Conservation (phyloP, 2,113 vertebrate genomes). For the Cephalopholis sonnerati region DNA sequence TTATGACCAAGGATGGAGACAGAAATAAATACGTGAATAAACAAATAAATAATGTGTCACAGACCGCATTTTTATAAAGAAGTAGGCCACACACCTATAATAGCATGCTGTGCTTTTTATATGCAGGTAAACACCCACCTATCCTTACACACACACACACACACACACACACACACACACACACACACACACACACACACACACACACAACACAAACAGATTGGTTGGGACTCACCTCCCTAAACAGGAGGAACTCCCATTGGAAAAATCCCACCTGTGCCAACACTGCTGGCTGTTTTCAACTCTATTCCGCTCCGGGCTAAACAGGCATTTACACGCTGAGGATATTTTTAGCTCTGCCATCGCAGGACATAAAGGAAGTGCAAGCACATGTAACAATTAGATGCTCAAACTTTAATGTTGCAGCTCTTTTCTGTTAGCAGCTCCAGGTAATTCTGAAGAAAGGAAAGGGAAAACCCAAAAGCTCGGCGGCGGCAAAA, state of each 20-base stretch:
- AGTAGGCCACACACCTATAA: constrained; percentile 34
- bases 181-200: constrained; percentile 43
- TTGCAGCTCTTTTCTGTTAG: constrained; percentile 16
- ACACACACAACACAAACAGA: constrained; percentile 39
- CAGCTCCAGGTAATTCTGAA: constrained; percentile 49
- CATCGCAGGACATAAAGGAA: constrained; percentile 65
- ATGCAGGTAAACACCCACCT: constrained; percentile 42
- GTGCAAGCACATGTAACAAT: constrained; percentile 68
- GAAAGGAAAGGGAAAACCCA: constrained; percentile 61
- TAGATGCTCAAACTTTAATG: constrained; percentile 65
- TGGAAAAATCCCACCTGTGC: constrained; percentile 83
- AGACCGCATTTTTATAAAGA: constrained; percentile 11
- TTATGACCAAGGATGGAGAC: background rate
- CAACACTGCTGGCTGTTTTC: constrained; percentile 82
- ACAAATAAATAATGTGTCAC: background rate
- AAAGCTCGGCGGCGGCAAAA: constrained; percentile 11
- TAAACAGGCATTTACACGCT: constrained; percentile 82
- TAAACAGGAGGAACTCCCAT: constrained; percentile 82
- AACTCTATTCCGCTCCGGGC: constrained; percentile 66
- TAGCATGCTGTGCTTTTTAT: constrained; percentile 43
- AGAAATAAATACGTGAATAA: background rate
- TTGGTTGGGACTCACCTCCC: constrained; percentile 76
- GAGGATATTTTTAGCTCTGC: constrained; percentile 75
- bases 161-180: constrained; percentile 39
- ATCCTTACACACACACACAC: constrained; percentile 30